Conservation (phyloP, 2,113 vertebrate species). For the Sturnira hondurensis region DNA sequence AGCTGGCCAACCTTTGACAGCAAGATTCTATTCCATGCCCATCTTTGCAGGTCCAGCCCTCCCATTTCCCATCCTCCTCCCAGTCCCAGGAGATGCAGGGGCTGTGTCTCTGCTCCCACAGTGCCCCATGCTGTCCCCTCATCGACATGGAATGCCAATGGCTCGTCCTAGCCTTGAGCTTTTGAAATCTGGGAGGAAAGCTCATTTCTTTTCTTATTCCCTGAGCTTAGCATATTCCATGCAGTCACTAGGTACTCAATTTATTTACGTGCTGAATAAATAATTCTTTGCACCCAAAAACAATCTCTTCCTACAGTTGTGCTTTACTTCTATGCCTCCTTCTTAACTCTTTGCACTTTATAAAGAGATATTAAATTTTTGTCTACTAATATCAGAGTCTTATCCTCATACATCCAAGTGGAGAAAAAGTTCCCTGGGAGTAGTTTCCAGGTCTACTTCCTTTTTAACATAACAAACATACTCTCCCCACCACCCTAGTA, state of each 20-base stretch:
- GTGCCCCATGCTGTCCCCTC: accelerated
- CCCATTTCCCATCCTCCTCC: no score
- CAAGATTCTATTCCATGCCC: neutral
- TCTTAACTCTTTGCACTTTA: neutral
- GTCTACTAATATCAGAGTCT: neutral
- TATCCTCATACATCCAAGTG: neutral
- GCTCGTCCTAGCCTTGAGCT: neutral
- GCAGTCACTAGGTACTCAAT: neutral
- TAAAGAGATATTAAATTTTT: neutral
- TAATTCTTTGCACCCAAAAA: neutral
- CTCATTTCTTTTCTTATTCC: neutral
- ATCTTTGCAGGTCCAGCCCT: no score
- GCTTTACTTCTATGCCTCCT: neutral
- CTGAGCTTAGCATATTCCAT: neutral
- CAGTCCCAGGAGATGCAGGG: neutral
- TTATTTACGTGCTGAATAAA: neutral
- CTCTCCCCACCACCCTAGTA: neutral
- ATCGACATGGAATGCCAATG: neutral
- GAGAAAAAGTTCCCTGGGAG: neutral
- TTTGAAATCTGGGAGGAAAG: neutral
- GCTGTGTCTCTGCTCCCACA: neutral
- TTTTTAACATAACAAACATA: neutral
- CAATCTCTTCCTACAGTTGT: neutral
- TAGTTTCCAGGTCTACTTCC: neutral
- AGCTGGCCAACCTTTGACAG: neutral